Evolutionary conservation across 2,888 invertebrate species (phyloP).

Genomic region (Dasysyrphus tricinctus): DNA sequence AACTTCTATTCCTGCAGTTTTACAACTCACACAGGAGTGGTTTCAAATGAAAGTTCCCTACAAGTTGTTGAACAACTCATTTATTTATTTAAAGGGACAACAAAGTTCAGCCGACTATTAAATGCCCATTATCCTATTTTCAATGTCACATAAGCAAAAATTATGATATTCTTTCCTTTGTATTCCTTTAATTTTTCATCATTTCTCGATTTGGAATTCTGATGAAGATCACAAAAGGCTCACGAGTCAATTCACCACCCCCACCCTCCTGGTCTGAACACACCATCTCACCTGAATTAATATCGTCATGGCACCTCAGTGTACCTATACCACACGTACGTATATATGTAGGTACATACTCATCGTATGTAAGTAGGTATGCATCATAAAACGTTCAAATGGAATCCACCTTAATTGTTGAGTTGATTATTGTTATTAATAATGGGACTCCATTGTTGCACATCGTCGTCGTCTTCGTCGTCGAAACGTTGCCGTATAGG

Average conservation of each 20-base stretch:
- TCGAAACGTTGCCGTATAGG: background rate
- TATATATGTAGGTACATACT: background rate
- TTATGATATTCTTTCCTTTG: slow-evolving; percentile 47
- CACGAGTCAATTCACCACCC: slow-evolving; percentile 53
- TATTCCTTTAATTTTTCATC: slow-evolving; percentile 29
- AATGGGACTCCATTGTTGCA: slow-evolving; percentile 73
- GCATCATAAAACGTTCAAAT: slow-evolving; percentile 62
- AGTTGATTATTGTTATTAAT: slow-evolving; percentile 76
- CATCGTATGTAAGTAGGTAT: background rate
- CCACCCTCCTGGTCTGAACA: slow-evolving; percentile 5
- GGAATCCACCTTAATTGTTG: slow-evolving; percentile 74
- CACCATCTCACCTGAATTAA: background rate
- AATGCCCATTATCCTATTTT: slow-evolving; percentile 27
- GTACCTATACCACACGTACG: background rate
- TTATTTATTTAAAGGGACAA: no score
- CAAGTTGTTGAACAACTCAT: no score
- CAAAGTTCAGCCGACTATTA: slow-evolving; percentile 48
- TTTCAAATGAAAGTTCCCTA: no score
- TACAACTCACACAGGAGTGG: no score
- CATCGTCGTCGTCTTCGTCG: slow-evolving; percentile 50
- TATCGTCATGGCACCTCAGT: background rate
- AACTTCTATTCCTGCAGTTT: no score
- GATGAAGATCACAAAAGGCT: slow-evolving; percentile 72
- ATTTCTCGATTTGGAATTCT: slow-evolving; percentile 59
- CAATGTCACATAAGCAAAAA: slow-evolving; percentile 63